Conservation (phyloP, 2,888 invertebrate species). For the Drosophila bunnanda region DNA sequence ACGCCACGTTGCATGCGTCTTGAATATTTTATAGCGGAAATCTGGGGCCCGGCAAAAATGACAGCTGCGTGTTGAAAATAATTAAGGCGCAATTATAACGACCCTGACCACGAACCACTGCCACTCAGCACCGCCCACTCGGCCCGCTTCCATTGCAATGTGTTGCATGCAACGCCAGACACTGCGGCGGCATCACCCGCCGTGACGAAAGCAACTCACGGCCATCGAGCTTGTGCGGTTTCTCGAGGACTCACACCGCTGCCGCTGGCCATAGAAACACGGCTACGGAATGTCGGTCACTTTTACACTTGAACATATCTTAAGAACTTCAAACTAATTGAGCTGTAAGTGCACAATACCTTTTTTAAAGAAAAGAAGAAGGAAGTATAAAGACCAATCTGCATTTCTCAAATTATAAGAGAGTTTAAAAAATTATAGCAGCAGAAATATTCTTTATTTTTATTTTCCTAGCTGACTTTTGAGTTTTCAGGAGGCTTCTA, state of each 20-base stretch:
- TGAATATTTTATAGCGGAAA: conserved; percentile 60
- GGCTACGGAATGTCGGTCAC: conserved; percentile 12
- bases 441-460: no score
- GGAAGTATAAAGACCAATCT: no score
- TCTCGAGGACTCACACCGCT: background rate
- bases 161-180: conserved; percentile 69
- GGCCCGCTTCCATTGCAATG: conserved; percentile 52
- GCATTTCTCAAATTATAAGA: no score
- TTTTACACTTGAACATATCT: conserved; percentile 9
- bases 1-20: conserved; percentile 57
- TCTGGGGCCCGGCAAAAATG: conserved; percentile 53
- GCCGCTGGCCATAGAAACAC: background rate
- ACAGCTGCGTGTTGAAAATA: conserved; percentile 77
- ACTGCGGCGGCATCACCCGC: conserved; percentile 47
- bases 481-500: no score
- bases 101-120: conserved; percentile 49
- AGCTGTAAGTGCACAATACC: background rate
- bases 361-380: no score
- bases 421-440: no score
- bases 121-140: conserved; percentile 10
- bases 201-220: conserved; percentile 50
- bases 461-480: no score
- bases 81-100: conserved; percentile 66
- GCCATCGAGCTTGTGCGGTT: conserved; percentile 35
- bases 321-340: background rate